A percentile compares a stretch with the other conserved stretches of the same genome.
These are phyloP conservation scores for Hormiphora californensis DNA, from an alignment of 37 sponge, comb jelly and placozoan genomes.

Conservation along the genomic window DNA sequence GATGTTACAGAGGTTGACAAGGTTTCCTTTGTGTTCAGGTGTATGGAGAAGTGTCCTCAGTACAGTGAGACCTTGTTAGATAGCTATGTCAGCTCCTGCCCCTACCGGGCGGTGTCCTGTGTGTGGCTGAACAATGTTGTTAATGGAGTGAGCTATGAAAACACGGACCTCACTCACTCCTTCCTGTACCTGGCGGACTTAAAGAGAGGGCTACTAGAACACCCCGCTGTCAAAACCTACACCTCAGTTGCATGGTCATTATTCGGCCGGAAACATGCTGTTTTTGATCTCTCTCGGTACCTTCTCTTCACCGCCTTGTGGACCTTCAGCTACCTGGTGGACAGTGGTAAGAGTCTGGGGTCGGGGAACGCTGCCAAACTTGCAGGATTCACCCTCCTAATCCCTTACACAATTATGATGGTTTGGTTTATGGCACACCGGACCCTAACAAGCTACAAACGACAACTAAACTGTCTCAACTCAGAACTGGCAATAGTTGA, in stretches of 20 bases:
- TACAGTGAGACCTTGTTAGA: background rate
- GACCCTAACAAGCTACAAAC: background rate
- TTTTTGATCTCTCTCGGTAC: background rate
- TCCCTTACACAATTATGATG: background rate
- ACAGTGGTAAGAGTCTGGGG: slow-evolving; percentile 21
- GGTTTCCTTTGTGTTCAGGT: background rate
- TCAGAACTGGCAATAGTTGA: background rate
- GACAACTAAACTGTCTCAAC: background rate
- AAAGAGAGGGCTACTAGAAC: background rate
- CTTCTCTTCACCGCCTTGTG: background rate
- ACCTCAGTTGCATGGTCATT: background rate
- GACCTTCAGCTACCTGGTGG: slow-evolving; percentile 6
- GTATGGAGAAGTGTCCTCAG: background rate
- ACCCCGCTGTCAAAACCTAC: background rate
- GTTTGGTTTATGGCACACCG: background rate
- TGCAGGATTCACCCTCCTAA: background rate
- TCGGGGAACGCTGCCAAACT: background rate
- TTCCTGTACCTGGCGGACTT: background rate
- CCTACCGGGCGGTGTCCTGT: slow-evolving; percentile 21
- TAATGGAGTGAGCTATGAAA: background rate
- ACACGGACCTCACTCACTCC: background rate
- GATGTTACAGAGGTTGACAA: background rate
- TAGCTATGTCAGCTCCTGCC: background rate
- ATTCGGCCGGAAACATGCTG: background rate
- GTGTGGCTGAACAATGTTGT: slow-evolving; percentile 17